Evolutionary conservation across 2,113 vertebrate species (phyloP), one percentile per base, ranked within the genome.

Genomic region (Nansenia antarctica): DNA sequence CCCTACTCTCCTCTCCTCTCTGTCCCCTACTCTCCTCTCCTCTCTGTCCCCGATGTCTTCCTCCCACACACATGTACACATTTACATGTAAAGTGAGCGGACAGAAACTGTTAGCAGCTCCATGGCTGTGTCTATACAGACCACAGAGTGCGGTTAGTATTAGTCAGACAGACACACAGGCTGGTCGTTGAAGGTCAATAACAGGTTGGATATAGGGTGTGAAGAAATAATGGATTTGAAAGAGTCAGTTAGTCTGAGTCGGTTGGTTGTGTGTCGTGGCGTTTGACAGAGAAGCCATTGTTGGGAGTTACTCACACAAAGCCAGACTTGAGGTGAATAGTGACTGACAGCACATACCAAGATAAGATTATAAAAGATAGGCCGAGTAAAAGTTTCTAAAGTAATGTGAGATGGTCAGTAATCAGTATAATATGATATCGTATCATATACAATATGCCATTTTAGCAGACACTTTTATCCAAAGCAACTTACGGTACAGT

Each of bases 81-180:
- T 22, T n/a, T n/a, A 54, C 37, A 68, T 39, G n/a, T 12, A 35
- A 45, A 49, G 61, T 31, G 26, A 20, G 37, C 3, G 60, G 35
- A 65, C 12, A 27, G 22, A 67, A 67, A 29, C 49, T 42, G 9
- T 34, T 32, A 62, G 32, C 49, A n/a, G 30, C 49, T 14, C n/a
- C 59, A 26, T 54, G 53, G 52, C 30, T 69, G 59, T 47, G 57
- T 34, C n/a, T n/a, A 32, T 57, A 32, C 59, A 47, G 26, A 62
- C 65, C 60, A 69, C 60, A 73, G 30, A 70, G 29, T 26, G 64
- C 30, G 57, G 63, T 61, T 58, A 52, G 30, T 69, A 32, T 69
- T 74, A 64, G 61, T 74, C 72, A 68, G 72, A 55, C 72, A 68
- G 72, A 55, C 24, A 34, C n/a, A 49, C 6, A 49, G 45, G 7